phyloP scores from a whole-genome alignment of 2,797 vertebrate species.

The Lepus oiostolus region DNA sequence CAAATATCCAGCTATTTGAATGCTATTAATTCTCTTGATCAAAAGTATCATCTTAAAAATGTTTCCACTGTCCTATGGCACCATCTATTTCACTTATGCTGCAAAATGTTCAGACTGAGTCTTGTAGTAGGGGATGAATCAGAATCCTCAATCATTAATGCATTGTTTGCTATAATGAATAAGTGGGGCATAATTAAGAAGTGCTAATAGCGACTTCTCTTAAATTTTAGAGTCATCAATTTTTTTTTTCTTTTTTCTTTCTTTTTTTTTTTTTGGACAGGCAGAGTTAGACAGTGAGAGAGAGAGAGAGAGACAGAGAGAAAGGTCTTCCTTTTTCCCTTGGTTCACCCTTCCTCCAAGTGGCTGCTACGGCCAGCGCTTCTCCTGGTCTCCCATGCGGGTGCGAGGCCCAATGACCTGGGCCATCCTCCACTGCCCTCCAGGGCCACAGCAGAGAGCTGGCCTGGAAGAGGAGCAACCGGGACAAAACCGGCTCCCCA shows the following conservation, averaged over 20 bases:
- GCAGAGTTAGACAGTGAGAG: no score
- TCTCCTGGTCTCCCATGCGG: no score
- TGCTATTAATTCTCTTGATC: not conserved
- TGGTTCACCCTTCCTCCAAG: no score
- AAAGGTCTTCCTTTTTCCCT: no score
- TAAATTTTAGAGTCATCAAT: not conserved
- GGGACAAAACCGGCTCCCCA: no score
- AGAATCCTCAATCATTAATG: not conserved
- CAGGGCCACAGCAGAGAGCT: no score
- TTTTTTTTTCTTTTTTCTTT: not conserved
- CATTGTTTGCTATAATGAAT: not conserved
- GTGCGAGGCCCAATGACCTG: no score
- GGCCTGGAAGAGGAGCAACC: no score
- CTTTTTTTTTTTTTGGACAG: no score
- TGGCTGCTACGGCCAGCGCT: no score
- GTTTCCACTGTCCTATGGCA: not conserved
- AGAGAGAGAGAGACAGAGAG: no score
- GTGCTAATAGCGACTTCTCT: not conserved
- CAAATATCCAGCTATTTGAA: not conserved
- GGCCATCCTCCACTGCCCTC: no score
- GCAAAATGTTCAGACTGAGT: not conserved
- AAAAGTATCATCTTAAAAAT: constrained; percentile 5
- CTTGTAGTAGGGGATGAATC: not conserved
- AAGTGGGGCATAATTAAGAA: not conserved
- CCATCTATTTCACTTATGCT: not conserved